These are phyloP conservation scores for Chanos chanos DNA, from an alignment of 2,797 vertebrate genomes.

Conservation along the genomic window DNA sequence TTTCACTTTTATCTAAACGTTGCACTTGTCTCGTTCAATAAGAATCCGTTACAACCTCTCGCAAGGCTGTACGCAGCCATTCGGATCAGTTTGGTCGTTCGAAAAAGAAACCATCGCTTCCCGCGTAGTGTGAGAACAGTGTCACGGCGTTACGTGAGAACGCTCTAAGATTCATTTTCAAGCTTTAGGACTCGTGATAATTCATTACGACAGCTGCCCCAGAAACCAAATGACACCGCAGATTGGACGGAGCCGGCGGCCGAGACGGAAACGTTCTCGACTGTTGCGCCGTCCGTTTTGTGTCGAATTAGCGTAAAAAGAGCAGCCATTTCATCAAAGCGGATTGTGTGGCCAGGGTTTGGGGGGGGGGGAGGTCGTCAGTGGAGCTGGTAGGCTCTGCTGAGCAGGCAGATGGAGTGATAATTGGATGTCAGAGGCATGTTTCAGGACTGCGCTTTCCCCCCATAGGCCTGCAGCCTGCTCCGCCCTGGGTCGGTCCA, in stretches of 20 bases:
- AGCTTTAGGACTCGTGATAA: neutral
- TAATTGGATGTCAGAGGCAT: slow-evolving; percentile 58
- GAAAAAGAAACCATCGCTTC: too few species aligned
- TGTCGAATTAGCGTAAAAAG: neutral
- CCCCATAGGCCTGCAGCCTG: slow-evolving; percentile 4
- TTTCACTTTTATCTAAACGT: too few species aligned
- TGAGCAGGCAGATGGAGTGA: slow-evolving; percentile 66
- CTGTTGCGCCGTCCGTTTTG: neutral
- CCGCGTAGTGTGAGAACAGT: too few species aligned
- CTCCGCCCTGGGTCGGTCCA: slow-evolving; percentile 2
- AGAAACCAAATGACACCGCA: neutral
- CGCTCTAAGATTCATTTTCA: too few species aligned
- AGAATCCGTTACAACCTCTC: too few species aligned
- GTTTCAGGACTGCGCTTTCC: slow-evolving; percentile 50
- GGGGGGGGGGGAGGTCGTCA: slow-evolving; percentile 51
- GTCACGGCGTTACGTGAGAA: too few species aligned
- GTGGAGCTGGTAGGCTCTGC: slow-evolving; percentile 55
- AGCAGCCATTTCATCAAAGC: neutral
- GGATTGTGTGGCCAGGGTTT: slow-evolving; percentile 47
- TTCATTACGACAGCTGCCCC: neutral
- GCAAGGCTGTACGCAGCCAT: too few species aligned
- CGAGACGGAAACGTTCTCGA: neutral
- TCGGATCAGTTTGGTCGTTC: too few species aligned
- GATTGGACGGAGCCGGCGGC: neutral
- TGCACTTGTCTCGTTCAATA: too few species aligned